Evolutionary conservation across 2,888 invertebrate species (phyloP).

Genomic region (Eristalis pertinax): DNA sequence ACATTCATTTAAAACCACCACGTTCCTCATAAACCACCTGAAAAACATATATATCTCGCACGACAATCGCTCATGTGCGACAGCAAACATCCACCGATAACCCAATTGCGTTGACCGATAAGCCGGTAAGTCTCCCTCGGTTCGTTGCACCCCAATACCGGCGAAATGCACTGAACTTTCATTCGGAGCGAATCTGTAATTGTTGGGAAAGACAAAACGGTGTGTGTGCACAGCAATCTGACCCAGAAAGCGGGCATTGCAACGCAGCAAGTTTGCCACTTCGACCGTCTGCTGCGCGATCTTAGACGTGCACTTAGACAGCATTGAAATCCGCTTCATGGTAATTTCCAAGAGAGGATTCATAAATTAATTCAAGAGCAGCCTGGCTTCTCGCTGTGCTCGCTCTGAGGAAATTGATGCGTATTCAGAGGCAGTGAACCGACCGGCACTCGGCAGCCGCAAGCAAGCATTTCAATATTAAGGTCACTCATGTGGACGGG

Average conservation of each 20-base stretch:
- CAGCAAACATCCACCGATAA: slow-evolving; percentile 26
- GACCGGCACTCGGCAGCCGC: not conserved
- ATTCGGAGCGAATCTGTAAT: not conserved
- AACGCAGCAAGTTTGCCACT: not conserved
- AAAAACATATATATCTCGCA: not conserved
- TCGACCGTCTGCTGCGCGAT: slow-evolving; percentile 4
- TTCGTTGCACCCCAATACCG: not conserved
- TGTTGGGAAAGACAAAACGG: not conserved
- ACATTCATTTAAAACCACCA: not conserved
- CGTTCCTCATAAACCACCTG: not conserved
- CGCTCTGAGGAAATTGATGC: slow-evolving; percentile 18
- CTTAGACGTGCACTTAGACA: slow-evolving; percentile 43
- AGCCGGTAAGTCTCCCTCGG: not conserved
- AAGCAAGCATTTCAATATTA: slow-evolving; percentile 38
- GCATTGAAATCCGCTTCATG: slow-evolving; percentile 40
- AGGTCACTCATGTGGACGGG: slow-evolving; percentile 49
- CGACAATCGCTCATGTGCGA: not conserved
- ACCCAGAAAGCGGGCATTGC: slow-evolving; percentile 28
- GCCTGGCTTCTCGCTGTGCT: not conserved
- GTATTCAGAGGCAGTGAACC: not conserved
- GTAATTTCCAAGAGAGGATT: slow-evolving; percentile 4
- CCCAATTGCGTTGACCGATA: slow-evolving; percentile 41
- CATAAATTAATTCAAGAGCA: not conserved
- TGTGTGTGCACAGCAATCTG: not conserved
- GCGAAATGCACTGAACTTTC: not conserved